Base-by-base conservation (phyloP, 2,797 vertebrate species). In the Scyliorhinus canicula region DNA sequence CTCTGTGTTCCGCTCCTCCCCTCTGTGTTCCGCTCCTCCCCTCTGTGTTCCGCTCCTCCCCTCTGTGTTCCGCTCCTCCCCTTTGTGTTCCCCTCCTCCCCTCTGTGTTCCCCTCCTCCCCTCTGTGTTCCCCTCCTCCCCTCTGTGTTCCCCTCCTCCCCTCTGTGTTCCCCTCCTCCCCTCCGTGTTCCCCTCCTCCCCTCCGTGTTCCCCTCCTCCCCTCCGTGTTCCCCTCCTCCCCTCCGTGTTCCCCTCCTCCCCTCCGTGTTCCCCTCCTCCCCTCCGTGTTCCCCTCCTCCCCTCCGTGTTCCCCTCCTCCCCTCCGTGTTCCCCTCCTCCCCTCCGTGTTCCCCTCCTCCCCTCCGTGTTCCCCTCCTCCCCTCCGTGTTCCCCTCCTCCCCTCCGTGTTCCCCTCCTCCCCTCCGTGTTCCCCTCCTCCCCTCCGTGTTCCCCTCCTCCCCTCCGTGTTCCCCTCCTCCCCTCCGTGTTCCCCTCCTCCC, bases 311-410 rank as follows among this genome's bases (percentile, higher is more conserved):
- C 96, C 96, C 40, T 96, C 98, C 71, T 96, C 98, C 95, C 97
- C 97, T 96, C 96, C 97, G 96, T 98, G 96, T 96, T 97, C 96
- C 9, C 97, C 96, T 96, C 96, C 96, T 95, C 95, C 96, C 19
- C 97, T 96, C 95, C 97, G 96, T 79, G 97, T 95, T 1, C 96
- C 96, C 47, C 97, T 96, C 96, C 97, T 95, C 0, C 97, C 96
- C 91, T 98, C 96, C 95, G 97, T 97, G 0, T 97, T 97, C 95
- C 97, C 98, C 86, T 98, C 99, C 96, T 96, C 98, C 96, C 98
- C 98, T 95, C 98, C 98, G 0, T 98, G 98, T 84, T 98, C 98
- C 96, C 98, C 99, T 96, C 97, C 96, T 4, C 97, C 97, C 0
- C 97, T 97, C 96, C 24, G 19, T n/a, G 12, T 16, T 35, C 12